Conservation (phyloP, 2,888 invertebrate species). For the Trichopoda pennipes region DNA sequence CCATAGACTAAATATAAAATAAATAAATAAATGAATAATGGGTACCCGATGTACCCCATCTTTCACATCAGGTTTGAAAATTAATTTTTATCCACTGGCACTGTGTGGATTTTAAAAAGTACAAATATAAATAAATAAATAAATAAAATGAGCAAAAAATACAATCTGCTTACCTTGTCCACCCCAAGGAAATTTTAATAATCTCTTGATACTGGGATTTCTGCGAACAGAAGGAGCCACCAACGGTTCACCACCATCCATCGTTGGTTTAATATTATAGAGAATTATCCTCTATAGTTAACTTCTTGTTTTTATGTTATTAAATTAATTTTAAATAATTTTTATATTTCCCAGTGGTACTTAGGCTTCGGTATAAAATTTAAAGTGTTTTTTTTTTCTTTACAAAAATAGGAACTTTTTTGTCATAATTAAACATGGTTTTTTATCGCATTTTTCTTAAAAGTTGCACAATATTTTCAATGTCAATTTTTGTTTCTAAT, state of each 20-base stretch:
- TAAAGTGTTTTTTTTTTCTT: constrained; percentile 32
- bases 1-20: no score
- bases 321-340: constrained; percentile 1
- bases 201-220: constrained; percentile 78
- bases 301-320: constrained; percentile 1
- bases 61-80: no score
- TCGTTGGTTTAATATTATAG: constrained; percentile 36
- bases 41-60: no score
- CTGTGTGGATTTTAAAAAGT: no score
- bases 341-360: neutral
- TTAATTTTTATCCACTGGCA: no score
- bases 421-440: constrained; percentile 41
- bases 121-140: no score
- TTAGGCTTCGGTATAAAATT: neutral
- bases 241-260: constrained; percentile 75
- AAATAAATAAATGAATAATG: no score
- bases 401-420: constrained; percentile 58
- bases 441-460: constrained; percentile 4
- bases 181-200: constrained; percentile 78
- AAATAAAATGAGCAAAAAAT: neutral
- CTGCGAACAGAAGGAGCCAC: constrained; percentile 77
- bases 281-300: constrained; percentile 8
- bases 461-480: no score
- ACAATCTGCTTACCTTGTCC: constrained; percentile 76
- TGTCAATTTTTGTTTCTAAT: neutral